Evolutionary conservation across 1,140 invertebrate genomes (phyloP).

Genomic region (Meteorus sp.): DNA sequence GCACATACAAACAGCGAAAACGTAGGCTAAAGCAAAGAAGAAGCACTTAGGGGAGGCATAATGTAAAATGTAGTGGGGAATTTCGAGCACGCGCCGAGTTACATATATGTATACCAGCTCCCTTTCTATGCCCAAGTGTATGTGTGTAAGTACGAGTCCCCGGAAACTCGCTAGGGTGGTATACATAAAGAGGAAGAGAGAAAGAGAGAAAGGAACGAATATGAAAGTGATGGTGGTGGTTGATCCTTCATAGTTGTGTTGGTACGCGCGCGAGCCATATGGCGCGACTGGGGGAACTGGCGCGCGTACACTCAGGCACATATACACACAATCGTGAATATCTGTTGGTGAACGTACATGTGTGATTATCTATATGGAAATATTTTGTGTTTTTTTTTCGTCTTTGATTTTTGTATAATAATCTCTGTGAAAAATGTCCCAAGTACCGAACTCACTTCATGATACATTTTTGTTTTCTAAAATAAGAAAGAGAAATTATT

Average conservation of each 20-base stretch:
- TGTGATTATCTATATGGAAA: background rate
- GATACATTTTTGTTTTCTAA: too few relatives aligned
- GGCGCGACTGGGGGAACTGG: conserved; percentile 23
- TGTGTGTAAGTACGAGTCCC: conserved; percentile 24
- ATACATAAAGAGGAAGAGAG: too few relatives aligned
- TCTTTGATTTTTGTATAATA: too few relatives aligned
- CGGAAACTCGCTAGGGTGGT: conserved; percentile 25
- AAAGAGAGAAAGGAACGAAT: too few relatives aligned
- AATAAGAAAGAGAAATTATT: too few relatives aligned
- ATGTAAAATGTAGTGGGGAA: conserved; percentile 41
- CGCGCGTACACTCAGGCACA: background rate
- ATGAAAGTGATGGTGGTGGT: conserved; percentile 8
- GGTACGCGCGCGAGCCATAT: conserved; percentile 32
- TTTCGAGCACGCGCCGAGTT: conserved; percentile 55
- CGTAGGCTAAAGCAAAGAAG: conserved; percentile 13
- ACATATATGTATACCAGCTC: conserved; percentile 35
- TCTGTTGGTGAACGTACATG: too few relatives aligned
- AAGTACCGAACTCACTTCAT: too few relatives aligned
- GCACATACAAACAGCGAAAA: too few relatives aligned
- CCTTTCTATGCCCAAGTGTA: conserved; percentile 31
- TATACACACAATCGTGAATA: background rate
- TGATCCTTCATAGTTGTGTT: conserved; percentile 26
- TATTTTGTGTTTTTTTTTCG: background rate
- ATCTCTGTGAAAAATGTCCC: too few relatives aligned
- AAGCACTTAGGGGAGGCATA: conserved; percentile 27